Percentiles rank a stretch among this genome's conserved stretches.
Conservation (phyloP, 2,888 invertebrate species). For the Microplitis manilae region DNA sequence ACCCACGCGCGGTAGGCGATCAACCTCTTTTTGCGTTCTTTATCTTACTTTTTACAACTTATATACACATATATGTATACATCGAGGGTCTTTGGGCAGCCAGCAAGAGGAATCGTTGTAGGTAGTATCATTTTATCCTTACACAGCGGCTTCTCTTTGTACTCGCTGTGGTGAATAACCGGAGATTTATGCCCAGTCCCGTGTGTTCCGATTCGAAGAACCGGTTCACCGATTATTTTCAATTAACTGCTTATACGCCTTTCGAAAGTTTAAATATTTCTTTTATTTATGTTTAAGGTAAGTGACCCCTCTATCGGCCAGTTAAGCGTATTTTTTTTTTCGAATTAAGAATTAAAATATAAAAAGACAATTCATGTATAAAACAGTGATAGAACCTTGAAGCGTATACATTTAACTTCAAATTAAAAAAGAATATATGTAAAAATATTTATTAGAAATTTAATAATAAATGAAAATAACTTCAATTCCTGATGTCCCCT, state of each 20-base stretch:
- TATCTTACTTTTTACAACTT: not conserved
- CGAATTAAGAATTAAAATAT: no score
- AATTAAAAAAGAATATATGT: no score
- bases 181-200: slow-evolving; percentile 55
- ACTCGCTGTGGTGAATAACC: slow-evolving; percentile 54
- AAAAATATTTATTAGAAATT: no score
- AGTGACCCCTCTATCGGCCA: no score
- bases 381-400: no score
- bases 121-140: slow-evolving; percentile 40
- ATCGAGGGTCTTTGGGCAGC: slow-evolving; percentile 28
- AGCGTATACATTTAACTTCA: no score
- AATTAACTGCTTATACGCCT: slow-evolving; percentile 52
- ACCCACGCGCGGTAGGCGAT: slow-evolving; percentile 34
- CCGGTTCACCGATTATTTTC: slow-evolving; percentile 58
- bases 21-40: slow-evolving; percentile 3
- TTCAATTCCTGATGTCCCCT: no score
- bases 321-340: no score
- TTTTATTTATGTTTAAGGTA: slow-evolving; percentile 19
- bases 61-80: not conserved
- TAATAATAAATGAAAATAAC: no score
- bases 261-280: slow-evolving; percentile 30
- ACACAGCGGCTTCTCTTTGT: slow-evolving; percentile 51
- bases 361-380: no score
- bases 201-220: slow-evolving; percentile 54
- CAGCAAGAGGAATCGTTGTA: slow-evolving; percentile 30